Base-by-base conservation (phyloP, 1,140 invertebrate genomes). In the Uloborus diversus region DNA sequence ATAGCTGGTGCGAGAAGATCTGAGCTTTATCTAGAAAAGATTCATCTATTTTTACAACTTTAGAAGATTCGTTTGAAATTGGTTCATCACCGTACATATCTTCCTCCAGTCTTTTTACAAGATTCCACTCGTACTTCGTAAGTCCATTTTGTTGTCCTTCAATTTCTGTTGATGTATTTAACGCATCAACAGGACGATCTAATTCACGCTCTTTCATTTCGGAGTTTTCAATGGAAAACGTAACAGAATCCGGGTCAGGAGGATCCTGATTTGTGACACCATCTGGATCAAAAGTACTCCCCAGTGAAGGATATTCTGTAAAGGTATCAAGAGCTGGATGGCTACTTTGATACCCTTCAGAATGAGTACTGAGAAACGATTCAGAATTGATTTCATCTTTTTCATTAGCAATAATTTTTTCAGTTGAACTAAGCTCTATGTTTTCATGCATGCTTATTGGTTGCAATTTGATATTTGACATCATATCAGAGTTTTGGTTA, bases 191-290 rank as follows among this genome's bases (percentile, higher is more conserved):
- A 53, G 20, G 13, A 30, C 7, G 13, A 20, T n/a, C n/a, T n/a
- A n/a, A n/a, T n/a, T n/a, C n/a, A n/a, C n/a, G n/a, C n/a, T n/a
- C n/a, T n/a, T n/a, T n/a, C n/a, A n/a, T n/a, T n/a, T n/a, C n/a
- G n/a, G n/a, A n/a, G n/a, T n/a, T 25, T 3, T 42, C 23, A 28
- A 65, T 17, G 4, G 47, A 65, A 65, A 76, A 76, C 20, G 61
- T 53, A 11, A 76, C 17, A 3, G 73, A 76, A 17, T 76, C 73
- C 5, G 73, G 73, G 37, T 76, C 73, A 56, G 64, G 73, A 53
- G 61, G 30, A 37, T 3, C 27, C n/a, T 61, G n/a, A n/a, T 76
- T 51, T 25, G 9, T 76, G 32, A 76, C 35, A 20, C 73, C 73
- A 65, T 76, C 25, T 27, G 73, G 73, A 27, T 76, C 73, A 27